Evolutionary conservation across 2,113 vertebrate genomes (phyloP).

Genomic region (Oreochromis aureus): DNA sequence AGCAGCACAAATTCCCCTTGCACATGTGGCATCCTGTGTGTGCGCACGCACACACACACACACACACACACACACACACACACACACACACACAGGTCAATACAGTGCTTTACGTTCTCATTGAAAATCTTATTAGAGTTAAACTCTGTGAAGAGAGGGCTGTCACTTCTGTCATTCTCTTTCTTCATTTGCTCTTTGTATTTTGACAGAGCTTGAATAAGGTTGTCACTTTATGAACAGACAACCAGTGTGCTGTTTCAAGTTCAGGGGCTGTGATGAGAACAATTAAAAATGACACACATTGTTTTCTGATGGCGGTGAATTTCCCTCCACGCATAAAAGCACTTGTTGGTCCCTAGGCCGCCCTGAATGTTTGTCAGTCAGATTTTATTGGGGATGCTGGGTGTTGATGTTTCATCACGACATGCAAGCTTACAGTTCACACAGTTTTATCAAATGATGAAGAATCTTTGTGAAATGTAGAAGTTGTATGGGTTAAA

Average conservation of each 20-base stretch:
- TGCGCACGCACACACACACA: neutral
- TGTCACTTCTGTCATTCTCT: slow-evolving; percentile 19
- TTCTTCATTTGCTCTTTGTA: slow-evolving; percentile 39
- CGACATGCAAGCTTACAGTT: neutral
- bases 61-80: neutral
- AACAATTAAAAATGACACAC: slow-evolving; percentile 42
- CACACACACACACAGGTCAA: neutral
- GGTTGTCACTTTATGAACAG: slow-evolving; percentile 26
- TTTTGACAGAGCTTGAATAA: slow-evolving; percentile 36
- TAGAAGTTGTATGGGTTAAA: neutral
- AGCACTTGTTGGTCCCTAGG: neutral
- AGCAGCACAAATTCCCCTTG: neutral
- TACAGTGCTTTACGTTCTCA: neutral
- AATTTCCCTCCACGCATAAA: slow-evolving; percentile 6
- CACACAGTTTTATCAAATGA: slow-evolving; percentile 1
- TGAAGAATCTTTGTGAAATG: slow-evolving; percentile 7
- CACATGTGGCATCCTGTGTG: neutral
- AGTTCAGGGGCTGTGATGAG: slow-evolving; percentile 20
- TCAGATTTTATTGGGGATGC: neutral
- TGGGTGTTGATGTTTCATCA: neutral
- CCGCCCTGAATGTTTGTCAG: neutral
- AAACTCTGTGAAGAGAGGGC: neutral
- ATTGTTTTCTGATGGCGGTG: slow-evolving; percentile 22
- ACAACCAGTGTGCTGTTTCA: slow-evolving; percentile 13
- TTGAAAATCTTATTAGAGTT: neutral